Percentiles rank a stretch among this genome's conserved stretches.
These are phyloP conservation scores for Bombus waltoni DNA, from an alignment of 1,140 invertebrate species.

Conservation along the genomic window DNA sequence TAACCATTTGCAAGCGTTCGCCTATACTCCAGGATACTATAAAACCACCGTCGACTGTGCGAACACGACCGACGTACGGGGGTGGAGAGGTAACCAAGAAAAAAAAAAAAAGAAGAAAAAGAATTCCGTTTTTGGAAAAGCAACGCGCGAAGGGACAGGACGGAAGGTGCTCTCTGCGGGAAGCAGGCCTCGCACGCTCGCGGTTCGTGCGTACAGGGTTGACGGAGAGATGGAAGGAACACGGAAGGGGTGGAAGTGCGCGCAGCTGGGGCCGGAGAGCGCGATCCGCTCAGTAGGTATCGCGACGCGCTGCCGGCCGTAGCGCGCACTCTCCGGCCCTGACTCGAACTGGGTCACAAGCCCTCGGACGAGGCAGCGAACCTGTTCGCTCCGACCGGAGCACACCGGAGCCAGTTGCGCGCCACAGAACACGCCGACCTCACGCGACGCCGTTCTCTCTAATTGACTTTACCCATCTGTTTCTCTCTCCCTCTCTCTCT, in stretches of 20 bases:
- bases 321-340: constrained; percentile 73
- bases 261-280: constrained; percentile 57
- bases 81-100: too few species aligned
- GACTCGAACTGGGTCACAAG: constrained; percentile 64
- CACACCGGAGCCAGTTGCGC: constrained; percentile 55
- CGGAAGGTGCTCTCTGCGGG: too few species aligned
- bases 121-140: too few species aligned
- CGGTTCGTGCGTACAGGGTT: constrained; percentile 8
- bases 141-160: too few species aligned
- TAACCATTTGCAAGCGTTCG: too few species aligned
- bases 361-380: constrained; percentile 50
- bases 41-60: too few species aligned
- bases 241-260: constrained; percentile 38
- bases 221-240: background rate
- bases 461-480: background rate
- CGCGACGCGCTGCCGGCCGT: constrained; percentile 74
- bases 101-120: too few species aligned
- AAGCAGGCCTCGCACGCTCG: background rate
- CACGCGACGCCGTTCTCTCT: constrained; percentile 1
- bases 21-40: too few species aligned
- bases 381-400: constrained; percentile 43
- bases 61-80: too few species aligned
- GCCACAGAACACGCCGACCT: constrained; percentile 38
- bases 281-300: constrained; percentile 66
- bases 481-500: background rate